phyloP scores from a whole-genome alignment of 2,888 invertebrate genomes.

The Caenorhabditis panamensis region DNA sequence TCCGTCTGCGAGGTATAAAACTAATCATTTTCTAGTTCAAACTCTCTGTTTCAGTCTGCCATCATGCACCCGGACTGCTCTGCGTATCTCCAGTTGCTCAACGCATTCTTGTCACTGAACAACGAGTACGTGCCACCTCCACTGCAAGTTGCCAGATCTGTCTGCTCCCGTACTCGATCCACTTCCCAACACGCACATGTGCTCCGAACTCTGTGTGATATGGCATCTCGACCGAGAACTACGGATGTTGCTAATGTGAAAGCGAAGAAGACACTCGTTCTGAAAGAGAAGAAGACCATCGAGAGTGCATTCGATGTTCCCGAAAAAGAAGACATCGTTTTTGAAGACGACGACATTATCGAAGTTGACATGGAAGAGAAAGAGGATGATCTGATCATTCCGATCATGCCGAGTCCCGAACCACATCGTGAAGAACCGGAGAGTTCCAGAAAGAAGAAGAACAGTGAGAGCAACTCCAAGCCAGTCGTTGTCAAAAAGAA shows the following conservation, averaged over 20 bases:
- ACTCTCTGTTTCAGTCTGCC: slow-evolving; percentile 29
- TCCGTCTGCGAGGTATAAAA: slow-evolving; percentile 48
- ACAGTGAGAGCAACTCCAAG: slow-evolving; percentile 26
- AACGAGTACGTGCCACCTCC: slow-evolving; percentile 69
- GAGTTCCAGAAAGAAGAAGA: slow-evolving; percentile 43
- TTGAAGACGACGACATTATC: background rate
- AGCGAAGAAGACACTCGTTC: slow-evolving; percentile 41
- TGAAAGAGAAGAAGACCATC: slow-evolving; percentile 34
- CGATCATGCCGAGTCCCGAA: background rate
- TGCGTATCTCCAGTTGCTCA: slow-evolving; percentile 62
- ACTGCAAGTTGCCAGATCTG: slow-evolving; percentile 60
- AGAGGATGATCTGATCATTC: slow-evolving; percentile 21
- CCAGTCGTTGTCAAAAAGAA: slow-evolving; percentile 45
- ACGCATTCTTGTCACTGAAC: slow-evolving; percentile 62
- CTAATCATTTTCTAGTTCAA: background rate
- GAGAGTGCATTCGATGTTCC: background rate
- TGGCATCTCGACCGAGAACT: slow-evolving; percentile 56
- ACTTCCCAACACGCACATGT: slow-evolving; percentile 16
- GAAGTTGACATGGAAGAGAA: slow-evolving; percentile 3
- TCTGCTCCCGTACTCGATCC: slow-evolving; percentile 18
- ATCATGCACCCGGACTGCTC: slow-evolving; percentile 39
- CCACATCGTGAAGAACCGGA: background rate
- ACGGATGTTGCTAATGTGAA: slow-evolving; percentile 53
- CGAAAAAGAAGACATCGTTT: too few species aligned
- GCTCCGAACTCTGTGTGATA: slow-evolving; percentile 40